Evolutionary conservation across 2,113 vertebrate genomes (phyloP).

Genomic region (Sciurus niger): DNA sequence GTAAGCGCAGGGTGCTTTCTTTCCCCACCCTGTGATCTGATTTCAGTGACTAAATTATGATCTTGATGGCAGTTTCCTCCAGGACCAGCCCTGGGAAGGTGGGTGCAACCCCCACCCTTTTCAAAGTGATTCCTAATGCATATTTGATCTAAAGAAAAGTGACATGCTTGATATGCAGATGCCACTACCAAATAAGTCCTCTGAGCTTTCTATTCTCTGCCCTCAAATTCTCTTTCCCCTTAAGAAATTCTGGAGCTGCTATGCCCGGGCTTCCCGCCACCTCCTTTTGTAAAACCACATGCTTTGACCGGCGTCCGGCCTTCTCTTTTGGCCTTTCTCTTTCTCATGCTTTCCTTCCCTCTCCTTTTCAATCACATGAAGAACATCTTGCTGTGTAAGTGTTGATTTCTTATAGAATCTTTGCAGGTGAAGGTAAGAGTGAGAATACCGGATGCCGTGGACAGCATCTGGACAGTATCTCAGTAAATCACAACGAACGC

Average conservation of each 20-base stretch:
- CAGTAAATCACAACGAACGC: no score
- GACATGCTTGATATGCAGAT: background rate
- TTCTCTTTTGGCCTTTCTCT: background rate
- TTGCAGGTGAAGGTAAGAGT: background rate
- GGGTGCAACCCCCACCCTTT: background rate
- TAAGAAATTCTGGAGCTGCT: background rate
- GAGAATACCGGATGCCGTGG: background rate
- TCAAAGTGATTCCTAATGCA: background rate
- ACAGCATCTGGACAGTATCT: background rate
- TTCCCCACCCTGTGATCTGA: background rate
- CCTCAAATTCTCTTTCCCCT: no score
- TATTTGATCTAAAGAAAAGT: background rate
- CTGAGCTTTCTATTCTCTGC: background rate
- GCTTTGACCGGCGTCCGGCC: background rate
- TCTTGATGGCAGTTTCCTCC: background rate
- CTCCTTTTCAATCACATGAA: background rate
- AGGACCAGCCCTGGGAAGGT: no score
- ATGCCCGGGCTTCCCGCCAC: fast-evolving
- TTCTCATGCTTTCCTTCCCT: background rate
- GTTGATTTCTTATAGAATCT: background rate
- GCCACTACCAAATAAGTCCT: background rate
- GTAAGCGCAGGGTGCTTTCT: slow-evolving; percentile 81
- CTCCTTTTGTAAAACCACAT: background rate
- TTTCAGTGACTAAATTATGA: background rate
- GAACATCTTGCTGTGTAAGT: background rate